Evolutionary conservation across 92 coral and sea anemone species (phyloP).

Genomic region (Phymanthus crucifer): DNA sequence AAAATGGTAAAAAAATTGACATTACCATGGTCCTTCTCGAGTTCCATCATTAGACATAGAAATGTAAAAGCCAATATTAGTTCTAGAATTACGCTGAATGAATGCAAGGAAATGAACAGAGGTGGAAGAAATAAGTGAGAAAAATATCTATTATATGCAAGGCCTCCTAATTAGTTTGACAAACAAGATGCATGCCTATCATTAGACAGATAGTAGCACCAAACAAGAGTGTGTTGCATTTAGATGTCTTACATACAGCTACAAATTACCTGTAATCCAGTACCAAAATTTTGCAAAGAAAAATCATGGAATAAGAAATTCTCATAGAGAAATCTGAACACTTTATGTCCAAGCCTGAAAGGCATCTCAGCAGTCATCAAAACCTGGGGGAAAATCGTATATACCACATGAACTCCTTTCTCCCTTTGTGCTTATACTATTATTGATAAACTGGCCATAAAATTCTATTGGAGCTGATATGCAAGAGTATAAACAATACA

Average conservation of each 20-base stretch:
- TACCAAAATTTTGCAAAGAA: constrained; percentile 84
- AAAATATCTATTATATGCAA: no score
- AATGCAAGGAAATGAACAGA: not conserved
- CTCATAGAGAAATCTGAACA: constrained; percentile 86
- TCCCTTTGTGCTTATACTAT: no score
- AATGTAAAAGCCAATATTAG: no score
- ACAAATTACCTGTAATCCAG: constrained; percentile 80
- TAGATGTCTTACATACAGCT: no score
- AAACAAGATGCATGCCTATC: not conserved
- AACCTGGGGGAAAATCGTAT: constrained; percentile 39
- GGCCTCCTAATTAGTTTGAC: no score
- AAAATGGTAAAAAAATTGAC: constrained; percentile 1
- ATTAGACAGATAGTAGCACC: not conserved
- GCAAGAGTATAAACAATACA: no score
- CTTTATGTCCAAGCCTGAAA: constrained; percentile 81
- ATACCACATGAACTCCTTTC: not conserved
- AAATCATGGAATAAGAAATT: constrained; percentile 95
- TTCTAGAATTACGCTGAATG: not conserved
- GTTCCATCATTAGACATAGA: no score
- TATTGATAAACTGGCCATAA: no score
- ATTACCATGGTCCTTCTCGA: no score
- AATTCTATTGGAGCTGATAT: no score
- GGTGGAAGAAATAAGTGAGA: no score
- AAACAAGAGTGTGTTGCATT: no score
- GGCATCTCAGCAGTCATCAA: constrained; percentile 84